These are phyloP conservation scores for Drosophila pegasa DNA, from an alignment of 2,888 invertebrate genomes.

Conservation along the genomic window DNA sequence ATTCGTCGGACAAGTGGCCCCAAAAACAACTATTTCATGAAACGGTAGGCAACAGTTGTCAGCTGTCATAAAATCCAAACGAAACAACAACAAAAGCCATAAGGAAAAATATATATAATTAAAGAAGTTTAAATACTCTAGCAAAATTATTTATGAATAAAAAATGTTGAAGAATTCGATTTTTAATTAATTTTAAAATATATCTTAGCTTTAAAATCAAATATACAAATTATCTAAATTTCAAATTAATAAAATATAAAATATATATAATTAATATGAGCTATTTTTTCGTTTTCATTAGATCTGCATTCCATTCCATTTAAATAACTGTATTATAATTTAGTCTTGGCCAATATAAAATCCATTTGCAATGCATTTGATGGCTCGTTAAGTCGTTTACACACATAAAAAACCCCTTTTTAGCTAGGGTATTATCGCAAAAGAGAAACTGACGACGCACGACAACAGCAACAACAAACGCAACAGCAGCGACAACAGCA, in stretches of 20 bases:
- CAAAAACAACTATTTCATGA: slow-evolving; percentile 31
- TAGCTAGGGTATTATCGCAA: slow-evolving; percentile 6
- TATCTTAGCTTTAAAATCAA: no score
- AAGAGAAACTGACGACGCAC: slow-evolving; percentile 32
- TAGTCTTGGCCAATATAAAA: background rate
- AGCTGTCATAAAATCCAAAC: slow-evolving; percentile 51
- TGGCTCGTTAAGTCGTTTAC: background rate
- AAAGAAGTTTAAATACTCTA: slow-evolving; percentile 17
- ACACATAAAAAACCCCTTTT: background rate
- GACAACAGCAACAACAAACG: slow-evolving; percentile 22
- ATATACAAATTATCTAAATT: no score
- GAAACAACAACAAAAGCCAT: slow-evolving; percentile 14
- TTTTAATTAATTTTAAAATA: no score
- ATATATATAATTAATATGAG: background rate
- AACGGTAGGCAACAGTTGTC: slow-evolving; percentile 62
- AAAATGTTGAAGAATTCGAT: no score
- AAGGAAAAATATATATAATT: background rate
- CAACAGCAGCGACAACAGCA: slow-evolving; percentile 11
- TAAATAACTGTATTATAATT: background rate
- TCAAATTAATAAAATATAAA: no score
- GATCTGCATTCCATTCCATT: background rate
- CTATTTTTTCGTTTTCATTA: background rate
- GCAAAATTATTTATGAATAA: no score
- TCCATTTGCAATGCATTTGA: background rate
- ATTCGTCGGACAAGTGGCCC: slow-evolving; percentile 51